A percentile compares a stretch with the other conserved stretches of the same genome.
Evolutionary conservation across 2,888 invertebrate genomes (phyloP).

Genomic region (Emmelina monodactyla): DNA sequence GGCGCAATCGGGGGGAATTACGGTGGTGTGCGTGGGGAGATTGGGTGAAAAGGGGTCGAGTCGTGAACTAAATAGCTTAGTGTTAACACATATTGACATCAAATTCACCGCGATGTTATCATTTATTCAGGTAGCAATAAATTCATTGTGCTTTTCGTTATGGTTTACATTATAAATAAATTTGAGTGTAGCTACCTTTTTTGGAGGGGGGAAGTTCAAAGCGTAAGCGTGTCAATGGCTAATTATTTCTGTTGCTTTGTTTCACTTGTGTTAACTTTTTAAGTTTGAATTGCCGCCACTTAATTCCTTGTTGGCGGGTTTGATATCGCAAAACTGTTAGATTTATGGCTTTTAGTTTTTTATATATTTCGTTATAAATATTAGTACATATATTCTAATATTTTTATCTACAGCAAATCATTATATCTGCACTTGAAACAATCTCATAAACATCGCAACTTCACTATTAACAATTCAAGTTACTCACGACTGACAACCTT

Average conservation of each 20-base stretch:
- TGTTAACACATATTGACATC: conserved; percentile 68
- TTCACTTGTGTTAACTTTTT: conserved; percentile 50
- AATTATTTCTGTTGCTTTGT: conserved; percentile 52
- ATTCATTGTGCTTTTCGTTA: conserved; percentile 49
- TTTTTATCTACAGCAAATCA: too few species aligned
- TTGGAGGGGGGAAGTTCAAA: conserved; percentile 22
- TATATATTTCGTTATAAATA: too few species aligned
- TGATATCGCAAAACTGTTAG: too few species aligned
- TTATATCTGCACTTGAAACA: too few species aligned
- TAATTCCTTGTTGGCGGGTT: too few species aligned
- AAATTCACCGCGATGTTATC: conserved; percentile 65
- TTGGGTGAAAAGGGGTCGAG: conserved; percentile 41
- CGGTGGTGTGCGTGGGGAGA: conserved; percentile 32
- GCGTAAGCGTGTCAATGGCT: conserved; percentile 37
- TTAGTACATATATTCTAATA: too few species aligned
- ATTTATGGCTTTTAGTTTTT: too few species aligned
- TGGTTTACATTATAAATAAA: conserved; percentile 28
- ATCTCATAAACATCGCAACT: too few species aligned
- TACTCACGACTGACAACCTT: too few species aligned
- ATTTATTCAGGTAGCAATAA: conserved; percentile 61
- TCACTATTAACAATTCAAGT: too few species aligned
- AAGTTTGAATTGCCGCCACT: conserved; percentile 45
- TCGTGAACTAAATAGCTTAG: conserved; percentile 67
- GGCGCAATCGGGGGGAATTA: conserved; percentile 22
- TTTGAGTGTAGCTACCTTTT: conserved; percentile 24